Evolutionary conservation across 92 coral and sea anemone species (phyloP).

Genomic region (Diadumene lineata): DNA sequence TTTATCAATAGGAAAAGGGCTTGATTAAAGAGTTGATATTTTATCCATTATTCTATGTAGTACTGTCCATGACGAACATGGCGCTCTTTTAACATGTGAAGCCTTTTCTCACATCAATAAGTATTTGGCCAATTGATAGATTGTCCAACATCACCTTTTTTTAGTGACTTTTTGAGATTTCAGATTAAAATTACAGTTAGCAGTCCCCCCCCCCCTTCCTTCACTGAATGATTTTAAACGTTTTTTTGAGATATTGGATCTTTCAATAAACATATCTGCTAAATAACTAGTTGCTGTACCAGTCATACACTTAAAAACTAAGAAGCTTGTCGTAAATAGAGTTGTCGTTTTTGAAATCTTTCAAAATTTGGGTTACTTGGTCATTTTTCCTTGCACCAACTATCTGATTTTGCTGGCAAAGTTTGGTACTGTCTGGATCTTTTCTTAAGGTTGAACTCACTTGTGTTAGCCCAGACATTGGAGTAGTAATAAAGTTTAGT

Average conservation of each 20-base stretch:
- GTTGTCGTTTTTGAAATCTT: constrained; percentile 20
- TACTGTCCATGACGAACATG: no score
- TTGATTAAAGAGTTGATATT: no score
- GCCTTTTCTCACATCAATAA: no score
- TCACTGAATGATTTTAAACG: no score
- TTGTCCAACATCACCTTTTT: no score
- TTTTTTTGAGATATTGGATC: background rate
- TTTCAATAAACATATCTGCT: background rate
- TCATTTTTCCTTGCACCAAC: background rate
- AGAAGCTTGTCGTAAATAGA: background rate
- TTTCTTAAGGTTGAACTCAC: constrained; percentile 15
- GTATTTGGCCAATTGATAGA: no score
- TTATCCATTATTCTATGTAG: no score
- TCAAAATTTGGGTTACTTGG: constrained; percentile 11
- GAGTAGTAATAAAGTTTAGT: background rate
- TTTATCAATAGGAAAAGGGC: no score
- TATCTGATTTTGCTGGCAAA: constrained; percentile 12
- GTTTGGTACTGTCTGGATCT: constrained; percentile 29
- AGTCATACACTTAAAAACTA: constrained; percentile 11
- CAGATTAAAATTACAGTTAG: no score
- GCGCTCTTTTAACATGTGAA: no score
- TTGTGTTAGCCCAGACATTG: constrained; percentile 20
- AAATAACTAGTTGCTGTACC: constrained; percentile 15
- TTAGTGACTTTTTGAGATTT: no score
- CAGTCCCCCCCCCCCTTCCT: no score